Evolutionary conservation across 2,797 vertebrate genomes (phyloP).

Genomic region (Sternarchorhynchus goeldii): DNA sequence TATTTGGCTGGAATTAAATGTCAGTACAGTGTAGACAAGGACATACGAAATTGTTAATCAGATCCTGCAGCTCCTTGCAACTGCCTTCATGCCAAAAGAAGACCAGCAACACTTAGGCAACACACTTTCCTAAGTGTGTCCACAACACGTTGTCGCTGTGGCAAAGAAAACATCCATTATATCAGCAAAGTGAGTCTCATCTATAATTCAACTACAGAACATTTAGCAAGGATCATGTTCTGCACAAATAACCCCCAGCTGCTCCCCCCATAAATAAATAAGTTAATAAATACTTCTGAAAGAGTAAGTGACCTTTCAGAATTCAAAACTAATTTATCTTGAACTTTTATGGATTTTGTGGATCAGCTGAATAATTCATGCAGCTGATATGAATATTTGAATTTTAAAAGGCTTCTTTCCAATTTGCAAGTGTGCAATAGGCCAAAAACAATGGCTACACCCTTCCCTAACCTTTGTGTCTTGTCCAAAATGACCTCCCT

Average conservation of each 20-base stretch:
- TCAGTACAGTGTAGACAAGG: no score
- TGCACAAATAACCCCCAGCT: background rate
- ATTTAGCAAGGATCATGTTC: background rate
- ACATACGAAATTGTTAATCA: background rate
- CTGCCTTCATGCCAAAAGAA: background rate
- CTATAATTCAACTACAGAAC: background rate
- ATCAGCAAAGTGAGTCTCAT: background rate
- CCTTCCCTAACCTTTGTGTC: no score
- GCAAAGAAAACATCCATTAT: slow-evolving; percentile 31
- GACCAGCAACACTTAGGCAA: no score
- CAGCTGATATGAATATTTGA: no score
- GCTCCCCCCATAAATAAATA: background rate
- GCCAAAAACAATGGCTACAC: no score
- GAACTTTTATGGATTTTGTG: background rate
- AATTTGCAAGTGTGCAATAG: no score
- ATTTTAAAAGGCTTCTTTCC: no score
- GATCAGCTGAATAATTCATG: background rate
- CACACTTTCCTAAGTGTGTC: background rate
- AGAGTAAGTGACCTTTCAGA: background rate
- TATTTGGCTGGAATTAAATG: no score
- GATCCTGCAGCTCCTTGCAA: background rate
- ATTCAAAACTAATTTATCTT: background rate
- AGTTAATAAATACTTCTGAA: no score
- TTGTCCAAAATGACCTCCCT: no score
- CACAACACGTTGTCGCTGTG: slow-evolving; percentile 26